Conservation (phyloP, 2,113 vertebrate species). For the Marmota monax region DNA sequence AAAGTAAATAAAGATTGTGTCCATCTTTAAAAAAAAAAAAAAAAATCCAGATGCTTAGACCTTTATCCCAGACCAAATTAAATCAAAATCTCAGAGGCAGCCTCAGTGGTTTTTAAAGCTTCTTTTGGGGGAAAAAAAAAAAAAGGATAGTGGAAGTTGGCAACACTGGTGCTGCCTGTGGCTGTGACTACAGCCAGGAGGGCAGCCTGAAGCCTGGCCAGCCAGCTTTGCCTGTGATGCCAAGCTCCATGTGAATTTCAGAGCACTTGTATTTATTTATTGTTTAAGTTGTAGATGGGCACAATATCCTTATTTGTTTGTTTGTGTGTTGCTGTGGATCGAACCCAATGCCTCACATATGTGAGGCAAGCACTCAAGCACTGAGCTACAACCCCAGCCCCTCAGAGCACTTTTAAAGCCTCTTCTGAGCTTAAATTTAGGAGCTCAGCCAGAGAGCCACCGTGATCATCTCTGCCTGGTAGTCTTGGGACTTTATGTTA, state of each 20-base stretch:
- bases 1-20: too few species aligned
- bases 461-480: background rate
- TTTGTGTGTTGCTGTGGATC: too few species aligned
- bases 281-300: too few species aligned
- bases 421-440: background rate
- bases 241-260: background rate
- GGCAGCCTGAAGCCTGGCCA: background rate
- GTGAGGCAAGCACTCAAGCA: too few species aligned
- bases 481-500: background rate
- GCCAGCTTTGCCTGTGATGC: background rate
- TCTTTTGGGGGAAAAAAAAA: background rate
- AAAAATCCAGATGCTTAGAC: background rate
- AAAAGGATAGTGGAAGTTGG: background rate
- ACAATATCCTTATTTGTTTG: too few species aligned
- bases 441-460: background rate
- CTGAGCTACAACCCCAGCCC: too few species aligned
- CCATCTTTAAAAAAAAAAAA: background rate
- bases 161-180: background rate
- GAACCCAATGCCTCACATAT: too few species aligned
- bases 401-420: background rate
- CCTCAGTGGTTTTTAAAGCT: background rate
- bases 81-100: background rate
- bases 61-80: background rate
- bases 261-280: background rate
- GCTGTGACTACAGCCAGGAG: background rate